Conservation (phyloP, 1,140 invertebrate genomes). For the Drusus annulatus region DNA sequence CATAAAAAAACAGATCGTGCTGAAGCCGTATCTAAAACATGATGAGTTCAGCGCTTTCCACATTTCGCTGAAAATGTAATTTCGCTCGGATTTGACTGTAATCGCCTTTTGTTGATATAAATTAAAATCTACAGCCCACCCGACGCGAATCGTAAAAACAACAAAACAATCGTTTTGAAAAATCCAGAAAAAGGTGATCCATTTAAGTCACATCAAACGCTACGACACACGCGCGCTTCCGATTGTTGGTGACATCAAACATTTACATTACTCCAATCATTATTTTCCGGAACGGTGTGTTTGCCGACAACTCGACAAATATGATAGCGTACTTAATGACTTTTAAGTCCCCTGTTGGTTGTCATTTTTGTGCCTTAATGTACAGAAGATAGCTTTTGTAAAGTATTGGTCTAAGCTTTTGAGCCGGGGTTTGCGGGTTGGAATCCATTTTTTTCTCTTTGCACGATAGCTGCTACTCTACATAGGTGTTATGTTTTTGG, state of each 20-base stretch:
- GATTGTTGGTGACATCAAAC: slow-evolving; percentile 8
- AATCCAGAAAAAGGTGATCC: neutral
- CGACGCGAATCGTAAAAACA: neutral
- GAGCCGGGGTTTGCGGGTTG: too few species aligned
- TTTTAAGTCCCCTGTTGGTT: too few species aligned
- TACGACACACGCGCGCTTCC: neutral
- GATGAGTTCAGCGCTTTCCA: neutral
- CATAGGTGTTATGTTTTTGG: too few species aligned
- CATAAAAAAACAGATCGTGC: too few species aligned
- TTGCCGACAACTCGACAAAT: too few species aligned
- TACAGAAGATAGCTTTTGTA: too few species aligned
- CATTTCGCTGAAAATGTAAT: slow-evolving; percentile 1
- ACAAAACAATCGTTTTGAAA: slow-evolving; percentile 19
- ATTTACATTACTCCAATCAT: neutral
- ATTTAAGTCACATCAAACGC: slow-evolving; percentile 20
- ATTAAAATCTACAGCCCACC: neutral
- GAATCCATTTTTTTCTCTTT: too few species aligned
- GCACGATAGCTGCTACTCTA: too few species aligned
- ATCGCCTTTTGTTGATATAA: slow-evolving; percentile 10
- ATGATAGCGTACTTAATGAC: too few species aligned
- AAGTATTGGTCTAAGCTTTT: too few species aligned
- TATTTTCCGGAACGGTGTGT: too few species aligned
- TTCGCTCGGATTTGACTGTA: neutral
- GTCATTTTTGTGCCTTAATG: too few species aligned
- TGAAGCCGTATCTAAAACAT: neutral